These are phyloP conservation scores for Phylloscopus whistleri DNA, from an alignment of 2,113 vertebrate genomes.

Conservation along the genomic window DNA sequence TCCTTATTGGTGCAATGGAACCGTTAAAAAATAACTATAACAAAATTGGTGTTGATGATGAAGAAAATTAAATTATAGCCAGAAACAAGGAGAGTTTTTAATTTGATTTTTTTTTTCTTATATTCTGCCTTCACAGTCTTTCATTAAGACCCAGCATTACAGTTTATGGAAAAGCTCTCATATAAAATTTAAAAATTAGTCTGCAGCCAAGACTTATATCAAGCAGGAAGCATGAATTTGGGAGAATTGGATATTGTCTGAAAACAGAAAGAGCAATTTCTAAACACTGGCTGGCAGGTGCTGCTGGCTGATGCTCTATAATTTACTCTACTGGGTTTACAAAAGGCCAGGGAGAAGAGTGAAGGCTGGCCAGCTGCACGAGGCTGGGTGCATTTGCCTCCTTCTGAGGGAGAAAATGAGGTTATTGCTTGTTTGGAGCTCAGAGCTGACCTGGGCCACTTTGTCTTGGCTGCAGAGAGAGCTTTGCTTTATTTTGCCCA, in stretches of 20 bases:
- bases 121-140: background rate
- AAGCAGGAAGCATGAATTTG: background rate
- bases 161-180: background rate
- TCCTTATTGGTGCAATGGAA: background rate
- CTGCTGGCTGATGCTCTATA: background rate
- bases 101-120: background rate
- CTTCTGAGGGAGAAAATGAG: background rate
- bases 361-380: background rate
- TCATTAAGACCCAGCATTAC: background rate
- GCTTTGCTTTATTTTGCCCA: background rate
- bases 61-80: background rate
- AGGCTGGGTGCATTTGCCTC: background rate
- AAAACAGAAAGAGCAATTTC: slow-evolving; percentile 3
- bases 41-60: background rate
- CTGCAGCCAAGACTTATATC: background rate
- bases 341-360: background rate
- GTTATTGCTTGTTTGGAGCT: background rate
- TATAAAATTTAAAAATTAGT: background rate
- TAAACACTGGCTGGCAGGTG: background rate
- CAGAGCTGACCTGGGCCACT: background rate
- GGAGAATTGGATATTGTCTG: background rate
- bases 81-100: background rate
- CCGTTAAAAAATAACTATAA: background rate
- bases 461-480: background rate
- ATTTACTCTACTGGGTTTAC: background rate